Conservation (phyloP, 2,113 vertebrate genomes). For the Kryptolebias marmoratus region DNA sequence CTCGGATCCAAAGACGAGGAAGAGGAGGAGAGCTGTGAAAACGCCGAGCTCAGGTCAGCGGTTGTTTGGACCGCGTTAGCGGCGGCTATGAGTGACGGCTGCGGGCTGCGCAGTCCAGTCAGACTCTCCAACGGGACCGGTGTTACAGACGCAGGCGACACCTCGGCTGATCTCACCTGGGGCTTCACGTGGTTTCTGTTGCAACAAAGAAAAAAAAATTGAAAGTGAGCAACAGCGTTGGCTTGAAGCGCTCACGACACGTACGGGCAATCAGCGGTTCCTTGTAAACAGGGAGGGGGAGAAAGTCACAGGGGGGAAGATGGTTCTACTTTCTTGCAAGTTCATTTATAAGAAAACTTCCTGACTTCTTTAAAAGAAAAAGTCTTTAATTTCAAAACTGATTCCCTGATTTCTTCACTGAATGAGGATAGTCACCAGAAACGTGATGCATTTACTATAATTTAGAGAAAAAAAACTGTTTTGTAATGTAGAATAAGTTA, state of each 20-base stretch:
- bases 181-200: slow-evolving; percentile 90
- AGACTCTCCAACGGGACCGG: slow-evolving; percentile 84
- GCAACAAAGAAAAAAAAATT: background rate
- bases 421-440: no score
- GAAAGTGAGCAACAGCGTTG: background rate
- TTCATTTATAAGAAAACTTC: no score
- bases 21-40: slow-evolving; percentile 76
- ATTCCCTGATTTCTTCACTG: no score
- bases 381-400: no score
- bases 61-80: slow-evolving; percentile 67
- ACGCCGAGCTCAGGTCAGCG: slow-evolving; percentile 81
- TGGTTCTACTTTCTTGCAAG: no score
- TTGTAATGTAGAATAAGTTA: background rate
- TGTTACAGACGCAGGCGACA: slow-evolving; percentile 67
- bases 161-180: slow-evolving; percentile 83
- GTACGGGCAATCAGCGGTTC: slow-evolving; percentile 21
- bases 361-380: no score
- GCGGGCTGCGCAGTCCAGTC: slow-evolving; percentile 83
- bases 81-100: slow-evolving; percentile 59
- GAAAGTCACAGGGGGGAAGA: no score
- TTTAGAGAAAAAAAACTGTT: no score
- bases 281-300: no score
- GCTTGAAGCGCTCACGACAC: background rate
- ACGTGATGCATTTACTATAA: no score
- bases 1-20: slow-evolving; percentile 84